Evolutionary conservation across 2,113 vertebrate genomes (phyloP), one percentile per base, ranked within the genome.

Genomic region (Amphilophus citrinellus): DNA sequence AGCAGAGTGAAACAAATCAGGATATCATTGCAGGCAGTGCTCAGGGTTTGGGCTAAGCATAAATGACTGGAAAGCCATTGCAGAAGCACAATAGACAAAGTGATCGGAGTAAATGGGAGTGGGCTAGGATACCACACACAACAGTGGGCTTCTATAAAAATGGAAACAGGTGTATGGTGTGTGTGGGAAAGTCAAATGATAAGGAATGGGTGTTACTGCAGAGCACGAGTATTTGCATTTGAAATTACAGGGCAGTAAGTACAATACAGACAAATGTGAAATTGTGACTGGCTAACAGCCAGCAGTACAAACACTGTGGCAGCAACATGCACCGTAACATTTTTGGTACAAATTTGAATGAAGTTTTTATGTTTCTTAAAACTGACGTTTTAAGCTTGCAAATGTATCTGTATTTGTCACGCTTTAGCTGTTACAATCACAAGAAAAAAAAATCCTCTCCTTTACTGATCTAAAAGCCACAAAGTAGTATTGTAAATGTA

Each of bases 391-490:
- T 73, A 24, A 53, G 15, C 44, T 53, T 73, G 24, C 24, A 53
- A 53, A 73, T 73, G 15, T 4, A 65, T 30, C 56, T 42, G 3
- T 35, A 58, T 27, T 61, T 42, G 1, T 11, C 47, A 30, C 3
- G 2, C 53, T 62, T 50, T 1, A 63, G 42, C 4, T 27, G n/a
- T n/a, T 61, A 6, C n/a, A 60, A 75, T 13, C 18, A 35, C 5
- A 50, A 35, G 17, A 10, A 44, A 57, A 66, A 32, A 77, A 10
- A 27, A 5, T 30, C 0, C 2, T 62, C 32, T 37, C 57, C 27
- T 20, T 30, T 71, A 27, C 20, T 53, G 20, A 84, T 84, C 2
- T 42, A 62, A 80, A 79, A 65, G 39, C 32, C 61, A 71, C 20
- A 80, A 47, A 32, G 42, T 76, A 22, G 35, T 27, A 32, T 61